These are phyloP conservation scores for Melanogrammus aeglefinus DNA, from an alignment of 2,797 vertebrate species.

Conservation along the genomic window DNA sequence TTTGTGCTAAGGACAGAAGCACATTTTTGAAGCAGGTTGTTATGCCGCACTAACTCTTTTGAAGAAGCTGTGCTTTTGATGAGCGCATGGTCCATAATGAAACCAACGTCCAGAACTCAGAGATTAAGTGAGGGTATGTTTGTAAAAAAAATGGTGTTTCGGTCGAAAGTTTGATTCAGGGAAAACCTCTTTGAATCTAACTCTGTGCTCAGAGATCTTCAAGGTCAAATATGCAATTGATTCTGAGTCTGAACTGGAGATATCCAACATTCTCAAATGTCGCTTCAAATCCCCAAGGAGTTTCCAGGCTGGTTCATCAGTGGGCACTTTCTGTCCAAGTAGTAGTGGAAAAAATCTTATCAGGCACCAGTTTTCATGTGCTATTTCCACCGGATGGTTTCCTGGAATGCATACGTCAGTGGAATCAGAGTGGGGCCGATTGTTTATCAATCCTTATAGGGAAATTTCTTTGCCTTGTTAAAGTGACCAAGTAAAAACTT, in stretches of 20 bases:
- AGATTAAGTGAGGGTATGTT: background rate
- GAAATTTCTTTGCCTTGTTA: background rate
- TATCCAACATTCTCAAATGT: too few relatives aligned
- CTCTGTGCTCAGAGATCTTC: slow-evolving; percentile 27
- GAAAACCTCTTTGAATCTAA: slow-evolving; percentile 11
- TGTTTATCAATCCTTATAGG: background rate
- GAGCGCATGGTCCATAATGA: background rate
- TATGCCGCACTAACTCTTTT: background rate
- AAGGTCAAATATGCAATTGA: slow-evolving; percentile 16
- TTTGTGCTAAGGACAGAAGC: background rate
- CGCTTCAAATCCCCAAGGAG: too few relatives aligned
- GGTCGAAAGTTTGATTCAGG: too few relatives aligned
- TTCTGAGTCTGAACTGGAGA: slow-evolving; percentile 16
- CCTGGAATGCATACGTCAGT: background rate
- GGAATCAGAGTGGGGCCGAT: background rate
- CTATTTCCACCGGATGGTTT: too few relatives aligned
- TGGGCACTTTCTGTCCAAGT: too few relatives aligned
- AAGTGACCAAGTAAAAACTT: background rate
- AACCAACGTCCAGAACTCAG: background rate
- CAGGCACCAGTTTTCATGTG: too few relatives aligned
- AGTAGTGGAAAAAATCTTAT: too few relatives aligned
- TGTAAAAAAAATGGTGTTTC: background rate
- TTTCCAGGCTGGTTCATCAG: too few relatives aligned
- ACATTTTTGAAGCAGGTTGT: slow-evolving; percentile 2
- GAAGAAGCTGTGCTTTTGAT: background rate